These are phyloP conservation scores for Aquatica leii DNA, from an alignment of 2,888 invertebrate species.

Conservation along the genomic window DNA sequence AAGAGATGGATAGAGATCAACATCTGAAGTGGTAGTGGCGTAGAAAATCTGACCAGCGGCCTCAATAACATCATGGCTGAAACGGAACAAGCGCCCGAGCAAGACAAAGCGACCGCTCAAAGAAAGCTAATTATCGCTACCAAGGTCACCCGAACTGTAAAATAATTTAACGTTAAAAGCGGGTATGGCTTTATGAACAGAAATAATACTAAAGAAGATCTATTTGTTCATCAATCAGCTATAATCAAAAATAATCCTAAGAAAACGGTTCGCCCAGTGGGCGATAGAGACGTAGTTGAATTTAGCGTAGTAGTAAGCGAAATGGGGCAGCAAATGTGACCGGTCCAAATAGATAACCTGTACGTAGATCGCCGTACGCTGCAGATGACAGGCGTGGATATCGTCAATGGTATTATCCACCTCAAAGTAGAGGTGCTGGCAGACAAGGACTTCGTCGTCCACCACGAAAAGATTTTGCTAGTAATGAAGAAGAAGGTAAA, in stretches of 20 bases:
- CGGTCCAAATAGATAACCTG: constrained; percentile 94
- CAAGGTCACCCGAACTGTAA: constrained; percentile 97
- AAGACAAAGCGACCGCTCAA: constrained; percentile 69
- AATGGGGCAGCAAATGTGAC: constrained; percentile 99
- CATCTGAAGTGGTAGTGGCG: constrained; percentile 81
- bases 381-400: constrained; percentile 86
- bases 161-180: constrained; percentile 98
- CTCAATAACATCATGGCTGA: constrained; percentile 93
- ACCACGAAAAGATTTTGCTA: constrained; percentile 45
- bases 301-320: constrained; percentile 99
- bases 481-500: constrained; percentile 56
- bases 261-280: constrained; percentile 98
- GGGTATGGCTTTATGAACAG: constrained; percentile 99
- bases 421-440: constrained; percentile 65
- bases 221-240: constrained; percentile 99
- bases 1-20: constrained; percentile 72
- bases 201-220: constrained; percentile 99
- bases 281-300: constrained; percentile 97
- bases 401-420: constrained; percentile 72
- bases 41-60: constrained; percentile 78
- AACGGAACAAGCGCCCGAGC: constrained; percentile 74
- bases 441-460: constrained; percentile 64
- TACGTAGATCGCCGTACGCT: constrained; percentile 96
- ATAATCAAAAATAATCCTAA: constrained; percentile 98
- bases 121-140: constrained; percentile 91